phyloP scores from a whole-genome alignment of 2,113 vertebrate species.

The Progne subis region DNA sequence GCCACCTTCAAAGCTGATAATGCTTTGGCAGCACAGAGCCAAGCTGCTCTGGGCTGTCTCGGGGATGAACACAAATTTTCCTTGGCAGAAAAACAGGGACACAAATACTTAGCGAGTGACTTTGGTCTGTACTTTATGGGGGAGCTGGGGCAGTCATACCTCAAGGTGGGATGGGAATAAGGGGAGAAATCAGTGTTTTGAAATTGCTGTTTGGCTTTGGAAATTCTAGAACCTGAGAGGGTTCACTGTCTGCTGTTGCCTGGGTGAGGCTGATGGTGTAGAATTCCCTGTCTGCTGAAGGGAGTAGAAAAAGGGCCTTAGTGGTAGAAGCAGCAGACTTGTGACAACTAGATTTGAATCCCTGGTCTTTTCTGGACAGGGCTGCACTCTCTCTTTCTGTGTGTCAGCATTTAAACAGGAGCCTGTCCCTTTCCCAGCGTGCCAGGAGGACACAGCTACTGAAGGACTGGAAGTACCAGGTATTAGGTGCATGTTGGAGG shows the following conservation, averaged over 20 bases:
- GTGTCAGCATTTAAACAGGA: background rate
- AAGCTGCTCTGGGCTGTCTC: background rate
- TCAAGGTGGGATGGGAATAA: background rate
- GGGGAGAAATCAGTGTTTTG: background rate
- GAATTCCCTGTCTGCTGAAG: background rate
- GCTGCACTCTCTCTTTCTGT: background rate
- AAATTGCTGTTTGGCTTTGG: background rate
- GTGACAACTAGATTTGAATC: background rate
- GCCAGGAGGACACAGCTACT: background rate
- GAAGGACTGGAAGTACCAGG: background rate
- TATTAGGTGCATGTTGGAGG: background rate
- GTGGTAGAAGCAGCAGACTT: background rate
- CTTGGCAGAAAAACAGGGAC: background rate
- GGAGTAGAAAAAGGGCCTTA: background rate
- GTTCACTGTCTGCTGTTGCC: background rate
- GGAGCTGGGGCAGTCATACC: background rate
- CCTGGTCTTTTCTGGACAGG: background rate
- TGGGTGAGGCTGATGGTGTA: background rate
- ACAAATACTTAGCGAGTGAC: background rate
- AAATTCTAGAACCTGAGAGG: background rate
- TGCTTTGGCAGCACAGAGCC: background rate
- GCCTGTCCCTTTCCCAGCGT: rapidly evolving
- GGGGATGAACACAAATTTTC: background rate
- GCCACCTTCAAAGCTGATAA: background rate
- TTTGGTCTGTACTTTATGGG: background rate